Percentiles rank a stretch among this genome's conserved stretches.
Conservation (phyloP, 2,888 invertebrate genomes). For the Esperia sulphurella region DNA sequence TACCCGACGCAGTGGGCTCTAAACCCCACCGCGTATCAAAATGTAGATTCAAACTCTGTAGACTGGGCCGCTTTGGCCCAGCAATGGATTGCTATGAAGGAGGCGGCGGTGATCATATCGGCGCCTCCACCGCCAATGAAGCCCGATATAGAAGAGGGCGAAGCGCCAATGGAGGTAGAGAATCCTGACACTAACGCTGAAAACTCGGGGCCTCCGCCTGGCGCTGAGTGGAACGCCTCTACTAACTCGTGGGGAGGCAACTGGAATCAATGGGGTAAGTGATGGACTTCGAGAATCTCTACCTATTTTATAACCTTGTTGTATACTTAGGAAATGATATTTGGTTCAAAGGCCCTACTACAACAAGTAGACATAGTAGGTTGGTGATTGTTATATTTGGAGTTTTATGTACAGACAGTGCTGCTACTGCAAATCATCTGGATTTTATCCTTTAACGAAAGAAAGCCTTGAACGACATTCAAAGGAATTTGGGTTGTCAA, state of each 20-base stretch:
- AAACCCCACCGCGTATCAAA: conserved; percentile 89
- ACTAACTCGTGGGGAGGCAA: conserved; percentile 61
- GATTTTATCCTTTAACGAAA: no score
- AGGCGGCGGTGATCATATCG: conserved; percentile 80
- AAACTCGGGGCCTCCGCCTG: conserved; percentile 37
- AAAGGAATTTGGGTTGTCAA: no score
- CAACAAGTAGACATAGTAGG: no score
- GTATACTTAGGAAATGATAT: no score
- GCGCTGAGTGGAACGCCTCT: conserved; percentile 55
- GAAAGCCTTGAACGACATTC: no score
- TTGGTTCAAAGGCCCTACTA: no score
- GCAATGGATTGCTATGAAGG: conserved; percentile 98
- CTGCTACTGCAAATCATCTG: no score
- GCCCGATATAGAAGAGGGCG: conserved; percentile 84
- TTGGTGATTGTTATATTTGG: no score
- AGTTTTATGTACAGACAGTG: no score
- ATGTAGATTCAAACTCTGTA: conserved; percentile 90
- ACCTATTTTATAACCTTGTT: no score
- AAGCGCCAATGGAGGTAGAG: conserved; percentile 93
- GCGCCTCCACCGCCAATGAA: conserved; percentile 79
- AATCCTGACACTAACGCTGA: conserved; percentile 80
- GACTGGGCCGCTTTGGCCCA: conserved; percentile 98
- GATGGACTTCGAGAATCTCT: no score
- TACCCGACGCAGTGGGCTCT: conserved; percentile 89
- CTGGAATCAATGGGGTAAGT: conserved; percentile 72